Base-by-base conservation (phyloP, 2,113 vertebrate species). In the Aptenodytes patagonicus region DNA sequence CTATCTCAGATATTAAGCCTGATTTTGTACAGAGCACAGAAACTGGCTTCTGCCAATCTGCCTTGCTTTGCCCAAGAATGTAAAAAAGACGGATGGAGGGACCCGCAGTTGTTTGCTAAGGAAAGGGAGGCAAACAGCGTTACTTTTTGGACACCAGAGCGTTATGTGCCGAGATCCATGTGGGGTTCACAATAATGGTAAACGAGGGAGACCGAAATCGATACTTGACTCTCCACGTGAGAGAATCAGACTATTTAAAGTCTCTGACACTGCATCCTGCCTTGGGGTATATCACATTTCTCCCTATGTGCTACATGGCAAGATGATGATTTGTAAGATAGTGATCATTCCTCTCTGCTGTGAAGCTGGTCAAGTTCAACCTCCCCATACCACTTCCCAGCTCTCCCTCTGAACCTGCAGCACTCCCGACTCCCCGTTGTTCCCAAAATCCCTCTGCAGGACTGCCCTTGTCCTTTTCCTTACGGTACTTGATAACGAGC, bases 241-340 rank as follows among this genome's bases (percentile, higher is more conserved):
- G n/a, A 75, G 66, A 49, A 78, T 66, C 28, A 66, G 72, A 20
- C 76, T 95, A 84, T 96, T 95, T 91, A 89, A 96, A 95, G 83
- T 29, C 76, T 75, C 77, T 68, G 91, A 87, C 72, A n/a, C 5
- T 10, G 19, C 34, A 72, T 55, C 58, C 83, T 83, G 83, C 77
- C 71, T 42, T 11, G 40, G 46, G 64, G 29, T 71, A 24, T 77
- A 91, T 93, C 76, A 66, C 60, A 21, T 94, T 93, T 92, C 62
- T 84, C 71, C 66, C 71, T 90, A 16, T 28, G 38, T 40, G 60
- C 69, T 81, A 34, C 40, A 25, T 4, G 58, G 85, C 68, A 69
- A 66, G 85, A 51, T 22, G 86, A 73, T 54, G 84, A 73, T 61
- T 47, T 58, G 28, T 47, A 55, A 81, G 55, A 46, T 28, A 42